phyloP scores from a whole-genome alignment of 2,888 invertebrate species.

The Scelioninae gen. 2 region DNA sequence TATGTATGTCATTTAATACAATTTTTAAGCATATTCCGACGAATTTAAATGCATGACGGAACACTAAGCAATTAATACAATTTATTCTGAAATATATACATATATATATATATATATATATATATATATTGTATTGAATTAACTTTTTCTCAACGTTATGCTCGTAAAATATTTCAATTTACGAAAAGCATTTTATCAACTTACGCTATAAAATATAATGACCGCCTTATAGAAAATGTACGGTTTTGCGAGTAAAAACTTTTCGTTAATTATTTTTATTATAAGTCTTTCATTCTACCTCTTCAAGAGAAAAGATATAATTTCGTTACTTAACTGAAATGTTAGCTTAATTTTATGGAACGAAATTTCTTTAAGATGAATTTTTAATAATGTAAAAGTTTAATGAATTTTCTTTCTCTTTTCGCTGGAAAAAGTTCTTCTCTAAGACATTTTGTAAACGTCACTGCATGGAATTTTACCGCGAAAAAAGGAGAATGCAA shows the following conservation, averaged over 20 bases:
- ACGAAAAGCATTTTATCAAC: constrained; percentile 2
- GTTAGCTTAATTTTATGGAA: constrained; percentile 33
- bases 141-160: background rate
- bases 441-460: no score
- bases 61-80: no score
- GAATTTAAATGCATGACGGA: no score
- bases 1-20: no score
- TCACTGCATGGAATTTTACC: no score
- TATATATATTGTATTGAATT: background rate
- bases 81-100: no score
- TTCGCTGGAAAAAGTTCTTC: constrained; percentile 4
- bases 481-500: no score
- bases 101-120: no score
- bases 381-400: constrained; percentile 33
- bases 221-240: background rate
- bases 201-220: constrained; percentile 3
- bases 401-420: constrained; percentile 25
- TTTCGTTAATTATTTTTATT: constrained; percentile 18
- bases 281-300: no score
- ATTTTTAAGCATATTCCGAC: no score
- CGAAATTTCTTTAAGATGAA: constrained; percentile 18
- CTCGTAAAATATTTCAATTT: background rate
- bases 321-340: constrained; percentile 8
- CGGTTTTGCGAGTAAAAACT: constrained; percentile 5
- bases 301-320: no score